These are phyloP conservation scores for Sinhomidia bicolor DNA, from an alignment of 2,888 invertebrate genomes.

Conservation along the genomic window DNA sequence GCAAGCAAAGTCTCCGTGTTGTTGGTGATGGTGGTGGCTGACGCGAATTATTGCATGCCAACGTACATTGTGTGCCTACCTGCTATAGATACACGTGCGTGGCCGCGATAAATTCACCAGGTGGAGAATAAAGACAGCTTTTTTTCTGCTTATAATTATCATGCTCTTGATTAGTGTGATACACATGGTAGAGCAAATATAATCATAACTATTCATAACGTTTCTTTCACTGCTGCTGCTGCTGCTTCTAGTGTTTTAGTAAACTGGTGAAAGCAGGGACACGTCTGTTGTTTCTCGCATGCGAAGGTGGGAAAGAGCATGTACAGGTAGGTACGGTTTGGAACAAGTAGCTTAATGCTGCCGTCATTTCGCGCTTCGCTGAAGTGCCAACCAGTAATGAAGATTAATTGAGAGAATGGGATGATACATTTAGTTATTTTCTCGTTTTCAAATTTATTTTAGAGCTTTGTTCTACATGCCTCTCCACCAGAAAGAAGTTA, in stretches of 20 bases:
- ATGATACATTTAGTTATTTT: slow-evolving; percentile 37
- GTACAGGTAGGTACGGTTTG: too few relatives aligned
- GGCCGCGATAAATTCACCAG: neutral
- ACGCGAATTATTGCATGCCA: too few relatives aligned
- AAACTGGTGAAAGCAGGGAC: slow-evolving; percentile 13
- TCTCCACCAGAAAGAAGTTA: neutral
- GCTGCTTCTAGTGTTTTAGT: neutral
- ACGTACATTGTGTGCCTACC: too few relatives aligned
- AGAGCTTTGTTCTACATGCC: slow-evolving; percentile 9
- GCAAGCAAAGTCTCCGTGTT: neutral
- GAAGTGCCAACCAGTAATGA: slow-evolving; percentile 60
- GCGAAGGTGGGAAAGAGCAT: neutral
- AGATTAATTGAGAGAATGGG: slow-evolving; percentile 69
- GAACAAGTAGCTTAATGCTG: neutral
- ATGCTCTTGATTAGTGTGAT: neutral
- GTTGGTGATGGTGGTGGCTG: neutral
- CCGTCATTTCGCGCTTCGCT: slow-evolving; percentile 36
- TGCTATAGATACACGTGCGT: too few relatives aligned
- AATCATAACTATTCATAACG: too few relatives aligned
- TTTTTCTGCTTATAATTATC: neutral
- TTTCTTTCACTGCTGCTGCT: too few relatives aligned
- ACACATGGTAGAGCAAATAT: slow-evolving; percentile 1
- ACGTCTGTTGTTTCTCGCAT: neutral
- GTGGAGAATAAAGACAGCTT: neutral
- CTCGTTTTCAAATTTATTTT: neutral